Evolutionary conservation across 2,797 vertebrate species (phyloP), one percentile per base, ranked within the genome.

Genomic region (Leucoraja ocellata): DNA sequence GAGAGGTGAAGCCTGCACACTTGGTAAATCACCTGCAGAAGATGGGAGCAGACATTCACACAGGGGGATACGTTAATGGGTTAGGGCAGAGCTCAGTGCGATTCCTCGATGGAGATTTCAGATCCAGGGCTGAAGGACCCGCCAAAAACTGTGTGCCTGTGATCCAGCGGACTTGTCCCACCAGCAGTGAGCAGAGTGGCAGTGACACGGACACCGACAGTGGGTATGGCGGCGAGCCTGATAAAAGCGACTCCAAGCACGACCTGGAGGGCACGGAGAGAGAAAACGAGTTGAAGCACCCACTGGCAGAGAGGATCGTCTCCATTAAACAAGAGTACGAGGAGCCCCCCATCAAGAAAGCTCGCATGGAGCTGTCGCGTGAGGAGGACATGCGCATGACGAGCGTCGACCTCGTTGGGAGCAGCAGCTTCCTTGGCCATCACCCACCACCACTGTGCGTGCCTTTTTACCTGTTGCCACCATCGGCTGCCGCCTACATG

Each of bases 121-220:
- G 90, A 77, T 93, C 96, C 1, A 16, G 63, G 78, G 94, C 95
- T 0, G 97, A 99, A 94, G 98, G 96, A 23, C 97, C 97, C 0
- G 98, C 98, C 21, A 98, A 98, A 94, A 99, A 99, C 97, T 99
- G 98, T 0, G 99, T 99, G 93, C 98, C 99, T 0, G 99, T 99
- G 94, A 99, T 99, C 95, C 98, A 98, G 95, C 96, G 98, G 96
- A 99, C 98, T 95, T 98, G 97, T 32, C 90, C 90, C 1, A 97
- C 98, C 2, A 97, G 97, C n/a, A 97, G 96, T 6, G 96, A 95
- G 0, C 97, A 98, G 46, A 98, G 99, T 95, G 98, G 98, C 96
- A 99, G 99, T 0, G 99, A 98, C 93, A 99, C 98, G 0, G 99
- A 99, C 96, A 99, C 99, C 0, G 99, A 99, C 97, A 99, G 99